Evolutionary conservation across 2,888 invertebrate genomes (phyloP).

Genomic region (Eurois occulta): DNA sequence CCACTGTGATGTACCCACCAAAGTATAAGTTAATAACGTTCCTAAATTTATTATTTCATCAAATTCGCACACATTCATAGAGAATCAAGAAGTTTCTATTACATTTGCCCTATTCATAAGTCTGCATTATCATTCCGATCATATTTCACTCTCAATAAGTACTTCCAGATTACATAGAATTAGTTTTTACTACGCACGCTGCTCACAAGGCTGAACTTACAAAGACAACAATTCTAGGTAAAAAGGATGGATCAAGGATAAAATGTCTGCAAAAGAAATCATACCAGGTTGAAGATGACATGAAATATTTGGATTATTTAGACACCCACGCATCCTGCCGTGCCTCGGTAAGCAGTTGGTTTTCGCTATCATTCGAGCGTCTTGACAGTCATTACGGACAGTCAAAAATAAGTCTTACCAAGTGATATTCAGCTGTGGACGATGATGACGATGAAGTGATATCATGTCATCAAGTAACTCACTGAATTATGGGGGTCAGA

Average conservation of each 20-base stretch:
- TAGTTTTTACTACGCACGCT: slow-evolving; percentile 36
- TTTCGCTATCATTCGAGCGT: background rate
- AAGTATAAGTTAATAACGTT: too few species aligned
- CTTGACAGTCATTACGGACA: background rate
- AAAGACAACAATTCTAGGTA: slow-evolving; percentile 10
- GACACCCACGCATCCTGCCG: background rate
- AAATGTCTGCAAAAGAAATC: background rate
- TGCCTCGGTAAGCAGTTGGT: background rate
- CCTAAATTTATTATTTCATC: background rate
- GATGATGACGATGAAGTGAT: too few species aligned
- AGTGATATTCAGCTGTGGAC: too few species aligned
- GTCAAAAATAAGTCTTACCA: background rate
- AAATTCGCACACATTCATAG: slow-evolving; percentile 2
- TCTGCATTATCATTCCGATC: slow-evolving; percentile 50
- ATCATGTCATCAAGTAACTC: background rate
- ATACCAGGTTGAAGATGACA: background rate
- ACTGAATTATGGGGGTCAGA: background rate
- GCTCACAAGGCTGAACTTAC: slow-evolving; percentile 4
- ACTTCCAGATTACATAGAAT: slow-evolving; percentile 40
- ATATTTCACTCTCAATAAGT: slow-evolving; percentile 45
- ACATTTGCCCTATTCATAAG: slow-evolving; percentile 41
- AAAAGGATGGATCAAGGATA: background rate
- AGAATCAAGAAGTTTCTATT: slow-evolving; percentile 16
- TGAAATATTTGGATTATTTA: background rate
- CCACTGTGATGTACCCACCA: too few species aligned